Evolutionary conservation across 37 sponge, comb jelly and placozoan genomes (phyloP).

Genomic region (Crambe crambe): DNA sequence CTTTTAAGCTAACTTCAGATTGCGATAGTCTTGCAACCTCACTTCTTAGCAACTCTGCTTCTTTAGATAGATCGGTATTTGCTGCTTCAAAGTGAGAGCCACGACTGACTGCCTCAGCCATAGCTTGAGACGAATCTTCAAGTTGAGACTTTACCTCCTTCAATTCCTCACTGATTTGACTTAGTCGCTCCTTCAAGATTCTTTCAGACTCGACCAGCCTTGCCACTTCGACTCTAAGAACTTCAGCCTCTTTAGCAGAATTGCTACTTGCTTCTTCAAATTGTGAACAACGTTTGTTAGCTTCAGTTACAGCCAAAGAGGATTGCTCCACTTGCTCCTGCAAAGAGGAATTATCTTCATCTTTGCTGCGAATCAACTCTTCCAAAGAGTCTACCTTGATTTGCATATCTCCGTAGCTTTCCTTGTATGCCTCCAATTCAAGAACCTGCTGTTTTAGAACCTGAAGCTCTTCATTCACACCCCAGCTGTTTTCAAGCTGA

Average conservation of each 20-base stretch:
- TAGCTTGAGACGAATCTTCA: background rate
- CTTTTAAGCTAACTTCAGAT: background rate
- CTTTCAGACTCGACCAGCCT: background rate
- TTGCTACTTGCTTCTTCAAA: conserved; percentile 3
- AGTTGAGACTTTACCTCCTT: background rate
- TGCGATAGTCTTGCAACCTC: background rate
- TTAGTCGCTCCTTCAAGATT: background rate
- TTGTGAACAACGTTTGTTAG: background rate
- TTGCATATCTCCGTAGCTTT: background rate
- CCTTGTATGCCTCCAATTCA: background rate
- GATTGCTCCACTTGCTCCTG: background rate
- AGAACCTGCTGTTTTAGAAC: conserved; percentile 16
- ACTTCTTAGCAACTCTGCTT: conserved; percentile 24
- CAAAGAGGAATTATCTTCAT: background rate
- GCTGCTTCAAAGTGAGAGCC: background rate
- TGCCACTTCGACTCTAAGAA: background rate
- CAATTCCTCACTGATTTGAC: no score
- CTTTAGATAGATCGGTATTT: background rate
- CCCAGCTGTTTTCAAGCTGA: conserved; percentile 25
- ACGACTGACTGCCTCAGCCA: background rate
- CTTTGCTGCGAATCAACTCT: background rate
- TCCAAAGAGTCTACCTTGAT: conserved; percentile 8
- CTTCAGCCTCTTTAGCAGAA: conserved; percentile 29
- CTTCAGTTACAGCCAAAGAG: background rate
- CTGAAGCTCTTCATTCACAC: conserved; percentile 23